A percentile compares a stretch with the other conserved stretches of the same genome.
phyloP scores from a whole-genome alignment of 2,113 vertebrate genomes.

The Ciconia stormi region DNA sequence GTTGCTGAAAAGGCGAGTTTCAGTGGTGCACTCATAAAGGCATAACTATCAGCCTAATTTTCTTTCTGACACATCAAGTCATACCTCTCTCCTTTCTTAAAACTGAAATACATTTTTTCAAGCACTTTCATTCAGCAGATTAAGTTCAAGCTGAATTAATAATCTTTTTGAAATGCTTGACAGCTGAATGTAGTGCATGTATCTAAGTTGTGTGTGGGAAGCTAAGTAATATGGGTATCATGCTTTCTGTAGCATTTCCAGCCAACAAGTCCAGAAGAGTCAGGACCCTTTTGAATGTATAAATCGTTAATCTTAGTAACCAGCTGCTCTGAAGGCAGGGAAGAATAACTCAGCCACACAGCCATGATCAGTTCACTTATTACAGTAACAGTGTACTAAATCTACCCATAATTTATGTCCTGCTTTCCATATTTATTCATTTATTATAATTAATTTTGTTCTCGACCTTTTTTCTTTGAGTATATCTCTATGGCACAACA shows the following conservation, averaged over 20 bases:
- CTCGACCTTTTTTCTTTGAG: neutral
- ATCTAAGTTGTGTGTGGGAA: neutral
- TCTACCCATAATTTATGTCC: neutral
- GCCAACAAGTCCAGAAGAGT: neutral
- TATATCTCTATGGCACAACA: neutral
- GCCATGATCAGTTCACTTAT: neutral
- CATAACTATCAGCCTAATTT: neutral
- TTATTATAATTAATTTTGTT: neutral
- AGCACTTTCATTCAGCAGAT: slow-evolving; percentile 2
- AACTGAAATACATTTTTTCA: neutral
- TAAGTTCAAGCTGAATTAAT: neutral
- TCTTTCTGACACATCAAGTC: neutral
- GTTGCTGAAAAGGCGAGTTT: neutral
- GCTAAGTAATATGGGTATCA: neutral
- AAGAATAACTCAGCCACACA: neutral
- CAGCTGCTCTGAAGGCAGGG: neutral
- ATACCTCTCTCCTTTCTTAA: neutral
- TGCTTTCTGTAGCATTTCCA: neutral
- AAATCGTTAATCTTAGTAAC: neutral
- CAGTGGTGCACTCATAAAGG: neutral
- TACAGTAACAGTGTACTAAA: neutral
- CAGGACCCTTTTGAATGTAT: neutral
- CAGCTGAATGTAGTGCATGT: neutral
- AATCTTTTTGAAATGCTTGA: neutral
- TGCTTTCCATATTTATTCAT: neutral